A percentile compares a stretch with the other conserved stretches of the same genome.
These are phyloP conservation scores for Mythimna lalbum DNA, from an alignment of 2,888 invertebrate species.

Conservation along the genomic window DNA sequence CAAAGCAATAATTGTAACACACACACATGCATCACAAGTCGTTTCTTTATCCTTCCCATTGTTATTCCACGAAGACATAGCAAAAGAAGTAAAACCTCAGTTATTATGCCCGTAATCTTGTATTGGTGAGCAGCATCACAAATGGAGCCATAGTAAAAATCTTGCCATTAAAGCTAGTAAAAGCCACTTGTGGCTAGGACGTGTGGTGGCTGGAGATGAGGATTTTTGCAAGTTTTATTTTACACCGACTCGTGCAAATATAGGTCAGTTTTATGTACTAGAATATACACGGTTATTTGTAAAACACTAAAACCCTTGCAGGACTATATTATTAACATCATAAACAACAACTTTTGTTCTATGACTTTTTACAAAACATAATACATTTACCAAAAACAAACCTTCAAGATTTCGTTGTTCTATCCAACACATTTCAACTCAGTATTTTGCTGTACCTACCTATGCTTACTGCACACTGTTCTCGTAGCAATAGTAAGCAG, in stretches of 20 bases:
- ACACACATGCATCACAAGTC: neutral
- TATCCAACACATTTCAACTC: too few relatives aligned
- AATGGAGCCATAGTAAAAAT: conserved; percentile 33
- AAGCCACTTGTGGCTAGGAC: conserved; percentile 45
- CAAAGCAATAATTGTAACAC: neutral
- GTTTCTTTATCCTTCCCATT: conserved; percentile 6
- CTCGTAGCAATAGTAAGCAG: too few relatives aligned
- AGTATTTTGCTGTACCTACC: too few relatives aligned
- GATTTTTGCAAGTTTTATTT: conserved; percentile 6
- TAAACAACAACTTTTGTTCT: too few relatives aligned
- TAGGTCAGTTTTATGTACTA: neutral
- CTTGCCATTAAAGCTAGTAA: conserved; percentile 21
- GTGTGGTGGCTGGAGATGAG: conserved; percentile 31
- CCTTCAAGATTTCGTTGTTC: too few relatives aligned
- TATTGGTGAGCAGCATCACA: conserved; percentile 42
- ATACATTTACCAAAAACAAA: too few relatives aligned
- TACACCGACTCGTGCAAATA: conserved; percentile 14
- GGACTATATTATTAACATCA: too few relatives aligned
- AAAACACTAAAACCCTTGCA: too few relatives aligned
- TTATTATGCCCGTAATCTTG: conserved; percentile 46
- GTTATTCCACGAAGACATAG: conserved; percentile 27
- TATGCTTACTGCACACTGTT: too few relatives aligned
- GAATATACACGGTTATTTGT: too few relatives aligned
- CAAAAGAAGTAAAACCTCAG: conserved; percentile 19
- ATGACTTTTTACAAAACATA: too few relatives aligned